Conservation (phyloP, 2,888 invertebrate genomes). For the Gandaritis pyraliata region DNA sequence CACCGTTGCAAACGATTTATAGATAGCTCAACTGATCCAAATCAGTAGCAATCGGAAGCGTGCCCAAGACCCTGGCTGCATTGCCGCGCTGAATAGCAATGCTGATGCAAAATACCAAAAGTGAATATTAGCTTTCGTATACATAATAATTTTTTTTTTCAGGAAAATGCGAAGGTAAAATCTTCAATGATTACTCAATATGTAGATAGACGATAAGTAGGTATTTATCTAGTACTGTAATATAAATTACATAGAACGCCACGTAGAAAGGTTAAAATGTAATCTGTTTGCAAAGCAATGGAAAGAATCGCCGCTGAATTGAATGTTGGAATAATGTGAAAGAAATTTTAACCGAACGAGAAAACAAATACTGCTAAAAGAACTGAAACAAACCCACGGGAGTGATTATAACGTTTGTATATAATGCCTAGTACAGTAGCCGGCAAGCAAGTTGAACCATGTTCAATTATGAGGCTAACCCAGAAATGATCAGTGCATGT, state of each 20-base stretch:
- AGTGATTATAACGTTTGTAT: too few species aligned
- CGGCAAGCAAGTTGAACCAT: too few species aligned
- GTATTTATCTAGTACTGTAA: slow-evolving; percentile 4
- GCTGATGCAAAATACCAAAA: too few species aligned
- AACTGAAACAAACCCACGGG: not conserved
- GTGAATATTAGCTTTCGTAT: too few species aligned
- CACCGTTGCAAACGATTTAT: too few species aligned
- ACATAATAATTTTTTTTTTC: slow-evolving; percentile 54
- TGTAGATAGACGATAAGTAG: not conserved
- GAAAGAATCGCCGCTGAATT: not conserved
- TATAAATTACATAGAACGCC: not conserved
- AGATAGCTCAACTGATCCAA: too few species aligned
- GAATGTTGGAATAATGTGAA: not conserved
- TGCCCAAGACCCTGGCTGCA: too few species aligned
- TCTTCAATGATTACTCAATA: slow-evolving; percentile 20
- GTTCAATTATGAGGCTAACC: too few species aligned
- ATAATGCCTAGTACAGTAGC: too few species aligned
- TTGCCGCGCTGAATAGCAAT: too few species aligned
- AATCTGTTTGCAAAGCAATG: slow-evolving; percentile 1
- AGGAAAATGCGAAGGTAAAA: slow-evolving; percentile 72
- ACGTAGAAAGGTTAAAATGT: not conserved
- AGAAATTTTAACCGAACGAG: not conserved
- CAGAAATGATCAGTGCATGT: too few species aligned
- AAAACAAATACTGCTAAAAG: not conserved
- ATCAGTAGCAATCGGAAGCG: too few species aligned